Conservation (phyloP, 2,797 vertebrate genomes). For the Siniperca undulata region DNA sequence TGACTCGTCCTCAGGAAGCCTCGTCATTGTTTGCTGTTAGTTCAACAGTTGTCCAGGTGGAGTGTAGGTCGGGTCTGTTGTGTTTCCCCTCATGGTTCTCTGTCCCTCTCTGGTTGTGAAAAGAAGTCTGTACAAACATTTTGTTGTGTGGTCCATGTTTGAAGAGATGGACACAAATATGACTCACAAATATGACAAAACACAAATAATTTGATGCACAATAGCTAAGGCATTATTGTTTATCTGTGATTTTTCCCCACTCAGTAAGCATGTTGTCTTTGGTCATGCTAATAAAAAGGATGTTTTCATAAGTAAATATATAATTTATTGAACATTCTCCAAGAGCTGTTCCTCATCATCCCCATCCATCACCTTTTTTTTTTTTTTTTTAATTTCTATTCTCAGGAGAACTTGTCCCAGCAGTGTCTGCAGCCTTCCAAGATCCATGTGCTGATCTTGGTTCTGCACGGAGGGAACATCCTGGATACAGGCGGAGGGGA, state of each 20-base stretch:
- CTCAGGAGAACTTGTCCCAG: conserved; percentile 89
- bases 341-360: not conserved
- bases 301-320: not conserved
- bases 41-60: conserved; percentile 61
- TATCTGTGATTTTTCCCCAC: conserved; percentile 35
- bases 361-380: not conserved
- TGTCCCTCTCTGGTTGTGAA: conserved; percentile 52
- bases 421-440: conserved; percentile 90
- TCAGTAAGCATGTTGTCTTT: conserved; percentile 44
- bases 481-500: conserved; percentile 95
- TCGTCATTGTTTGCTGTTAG: conserved; percentile 61
- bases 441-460: conserved; percentile 93
- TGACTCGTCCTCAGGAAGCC: conserved; percentile 55
- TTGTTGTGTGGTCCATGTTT: conserved; percentile 51
- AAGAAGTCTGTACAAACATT: conserved; percentile 40
- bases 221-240: conserved; percentile 8
- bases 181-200: conserved; percentile 31
- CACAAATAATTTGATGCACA: conserved; percentile 18
- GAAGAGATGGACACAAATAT: conserved; percentile 35
- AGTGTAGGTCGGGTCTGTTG: conserved; percentile 56
- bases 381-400: not conserved
- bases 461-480: conserved; percentile 98
- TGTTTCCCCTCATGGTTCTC: conserved; percentile 63
- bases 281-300: conserved; percentile 11
- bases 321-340: not conserved